A percentile compares a stretch with the other conserved stretches of the same genome.
phyloP scores from a whole-genome alignment of 1,140 invertebrate species.

The Lepidurus apus region DNA sequence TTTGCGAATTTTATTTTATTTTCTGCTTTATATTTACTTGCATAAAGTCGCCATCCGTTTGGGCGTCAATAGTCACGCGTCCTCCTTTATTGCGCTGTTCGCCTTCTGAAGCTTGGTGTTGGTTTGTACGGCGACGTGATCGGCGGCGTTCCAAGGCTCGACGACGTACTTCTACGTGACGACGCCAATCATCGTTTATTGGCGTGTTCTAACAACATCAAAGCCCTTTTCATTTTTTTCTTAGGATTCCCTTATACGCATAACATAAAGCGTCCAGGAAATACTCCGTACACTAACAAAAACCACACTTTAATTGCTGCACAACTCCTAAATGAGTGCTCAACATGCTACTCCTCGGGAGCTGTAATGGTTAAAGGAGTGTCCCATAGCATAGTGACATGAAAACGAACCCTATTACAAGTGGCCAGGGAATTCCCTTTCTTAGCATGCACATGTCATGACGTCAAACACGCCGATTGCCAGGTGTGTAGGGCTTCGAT shows the following conservation, averaged over 20 bases:
- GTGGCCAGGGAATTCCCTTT: neutral
- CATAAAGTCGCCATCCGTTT: slow-evolving; percentile 81
- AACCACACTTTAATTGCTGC: neutral
- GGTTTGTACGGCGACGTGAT: slow-evolving; percentile 31
- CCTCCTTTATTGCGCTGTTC: slow-evolving; percentile 52
- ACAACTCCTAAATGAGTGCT: slow-evolving; percentile 21
- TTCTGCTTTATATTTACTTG: slow-evolving; percentile 54
- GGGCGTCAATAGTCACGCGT: slow-evolving; percentile 71
- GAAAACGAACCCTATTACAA: neutral
- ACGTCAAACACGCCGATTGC: neutral
- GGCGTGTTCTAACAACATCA: slow-evolving; percentile 12
- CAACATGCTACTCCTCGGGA: neutral
- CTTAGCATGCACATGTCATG: neutral
- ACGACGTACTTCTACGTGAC: slow-evolving; percentile 30
- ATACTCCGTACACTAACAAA: neutral
- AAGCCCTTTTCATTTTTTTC: neutral
- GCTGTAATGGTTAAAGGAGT: neutral
- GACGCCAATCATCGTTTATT: slow-evolving; percentile 31
- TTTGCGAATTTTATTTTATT: neutral
- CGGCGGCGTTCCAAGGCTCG: slow-evolving; percentile 31
- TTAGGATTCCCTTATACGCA: too few species aligned
- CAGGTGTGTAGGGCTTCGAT: neutral
- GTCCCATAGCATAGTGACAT: neutral
- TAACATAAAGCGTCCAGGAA: too few species aligned
- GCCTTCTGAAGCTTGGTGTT: neutral